These are phyloP conservation scores for Sclerodermus sp. DNA, from an alignment of 2,888 invertebrate species.

Conservation along the genomic window DNA sequence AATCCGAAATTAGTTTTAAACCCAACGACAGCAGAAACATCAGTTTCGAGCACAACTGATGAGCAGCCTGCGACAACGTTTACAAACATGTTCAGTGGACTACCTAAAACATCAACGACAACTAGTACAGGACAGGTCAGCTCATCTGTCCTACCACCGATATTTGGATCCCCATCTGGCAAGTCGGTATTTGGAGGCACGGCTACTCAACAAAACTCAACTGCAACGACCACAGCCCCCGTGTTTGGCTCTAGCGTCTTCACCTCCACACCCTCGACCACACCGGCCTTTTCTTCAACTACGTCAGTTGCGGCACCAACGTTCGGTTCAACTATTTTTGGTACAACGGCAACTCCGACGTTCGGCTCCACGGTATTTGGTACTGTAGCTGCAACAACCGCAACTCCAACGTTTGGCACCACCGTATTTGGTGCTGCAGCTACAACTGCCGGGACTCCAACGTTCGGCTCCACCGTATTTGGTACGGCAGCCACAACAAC, in stretches of 20 bases:
- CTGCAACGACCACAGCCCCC: not conserved
- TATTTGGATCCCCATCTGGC: not conserved
- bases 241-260: slow-evolving; percentile 14
- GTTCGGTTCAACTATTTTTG: too few species aligned
- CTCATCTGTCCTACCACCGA: not conserved
- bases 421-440: too few species aligned
- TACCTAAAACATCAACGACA: not conserved
- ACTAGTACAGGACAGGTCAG: too few species aligned
- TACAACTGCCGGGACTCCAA: too few species aligned
- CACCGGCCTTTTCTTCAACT: too few species aligned
- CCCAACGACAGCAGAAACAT: not conserved
- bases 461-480: too few species aligned
- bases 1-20: not conserved
- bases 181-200: not conserved
- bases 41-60: not conserved
- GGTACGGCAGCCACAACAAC: too few species aligned
- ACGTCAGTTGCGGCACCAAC: too few species aligned
- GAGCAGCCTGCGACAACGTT: not conserved
- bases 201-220: not conserved
- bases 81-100: not conserved
- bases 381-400: too few species aligned
- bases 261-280: too few species aligned
- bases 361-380: slow-evolving; percentile 6
- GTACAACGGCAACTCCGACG: too few species aligned
- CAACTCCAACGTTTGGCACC: not conserved